Conservation (phyloP, 2,888 invertebrate species). For the Spialia ferax region DNA sequence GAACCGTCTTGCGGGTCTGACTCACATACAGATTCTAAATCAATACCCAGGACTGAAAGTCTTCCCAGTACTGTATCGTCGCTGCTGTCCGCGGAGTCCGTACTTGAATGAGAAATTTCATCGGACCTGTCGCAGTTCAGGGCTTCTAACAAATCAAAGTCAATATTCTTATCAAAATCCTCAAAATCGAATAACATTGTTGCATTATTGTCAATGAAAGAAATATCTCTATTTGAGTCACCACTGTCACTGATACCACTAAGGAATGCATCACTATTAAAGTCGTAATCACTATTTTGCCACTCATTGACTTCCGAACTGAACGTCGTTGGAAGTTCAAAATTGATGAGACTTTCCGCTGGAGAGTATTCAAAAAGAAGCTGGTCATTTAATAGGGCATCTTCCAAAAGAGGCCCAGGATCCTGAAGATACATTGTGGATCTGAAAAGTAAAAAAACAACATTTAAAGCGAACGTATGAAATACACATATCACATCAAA, state of each 20-base stretch:
- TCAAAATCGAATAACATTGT: conserved; percentile 72
- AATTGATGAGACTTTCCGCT: conserved; percentile 78
- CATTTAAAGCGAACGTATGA: conserved; percentile 17
- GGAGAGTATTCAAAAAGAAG: conserved; percentile 78
- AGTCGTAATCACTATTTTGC: conserved; percentile 73
- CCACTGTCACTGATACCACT: conserved; percentile 64
- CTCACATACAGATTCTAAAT: conserved; percentile 59
- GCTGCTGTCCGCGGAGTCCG: conserved; percentile 55
- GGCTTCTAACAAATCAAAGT: conserved; percentile 72
- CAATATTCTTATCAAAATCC: conserved; percentile 73
- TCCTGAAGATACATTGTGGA: conserved; percentile 71
- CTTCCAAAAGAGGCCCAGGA: conserved; percentile 64
- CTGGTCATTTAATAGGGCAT: conserved; percentile 71
- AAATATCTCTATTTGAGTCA: conserved; percentile 60
- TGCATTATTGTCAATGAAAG: conserved; percentile 59
- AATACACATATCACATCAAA: background rate
- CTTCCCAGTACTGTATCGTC: conserved; percentile 53
- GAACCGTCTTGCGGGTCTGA: conserved; percentile 60
- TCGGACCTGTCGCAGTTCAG: conserved; percentile 66
- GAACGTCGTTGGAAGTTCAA: conserved; percentile 69
- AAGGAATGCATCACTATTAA: conserved; percentile 74
- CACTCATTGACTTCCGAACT: conserved; percentile 65
- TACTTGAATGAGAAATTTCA: conserved; percentile 60
- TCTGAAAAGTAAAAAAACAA: conserved; percentile 55
- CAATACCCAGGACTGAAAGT: conserved; percentile 57